Evolutionary conservation across 1,140 invertebrate species (phyloP).

Genomic region (Dermatophagoides farinae): DNA sequence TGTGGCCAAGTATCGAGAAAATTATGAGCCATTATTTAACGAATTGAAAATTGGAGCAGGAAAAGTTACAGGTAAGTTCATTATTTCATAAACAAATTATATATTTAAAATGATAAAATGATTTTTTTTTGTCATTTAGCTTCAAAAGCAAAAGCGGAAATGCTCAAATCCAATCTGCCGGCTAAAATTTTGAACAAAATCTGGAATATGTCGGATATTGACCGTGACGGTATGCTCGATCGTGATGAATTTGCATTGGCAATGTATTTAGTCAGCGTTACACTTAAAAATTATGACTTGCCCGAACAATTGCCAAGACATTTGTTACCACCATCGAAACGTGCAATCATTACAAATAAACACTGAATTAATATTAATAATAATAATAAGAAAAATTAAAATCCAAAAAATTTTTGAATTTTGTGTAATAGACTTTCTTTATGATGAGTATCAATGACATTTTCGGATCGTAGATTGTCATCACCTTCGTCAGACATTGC

Average conservation of each 20-base stretch:
- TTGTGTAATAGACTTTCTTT: too few relatives aligned
- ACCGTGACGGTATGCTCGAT: conserved; percentile 87
- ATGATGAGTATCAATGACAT: too few relatives aligned
- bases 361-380: not conserved
- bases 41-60: conserved; percentile 67
- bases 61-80: conserved; percentile 56
- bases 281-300: conserved; percentile 81
- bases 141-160: conserved; percentile 51
- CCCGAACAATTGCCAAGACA: conserved; percentile 74
- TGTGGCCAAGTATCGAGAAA: conserved; percentile 62
- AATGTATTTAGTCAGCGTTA: conserved; percentile 89
- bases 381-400: not conserved
- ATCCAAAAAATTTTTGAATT: conserved; percentile 1
- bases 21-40: conserved; percentile 72
- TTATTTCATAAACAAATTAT: not conserved
- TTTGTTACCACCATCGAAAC: conserved; percentile 55
- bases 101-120: not conserved
- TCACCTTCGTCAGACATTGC: not conserved
- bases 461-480: not conserved
- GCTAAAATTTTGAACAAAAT: conserved; percentile 91
- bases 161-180: conserved; percentile 95
- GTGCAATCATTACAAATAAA: not conserved
- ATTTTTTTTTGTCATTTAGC: not conserved
- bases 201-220: conserved; percentile 91
- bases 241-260: conserved; percentile 92